A percentile compares a stretch with the other conserved stretches of the same genome.
These are phyloP conservation scores for Danionella dracula DNA, from an alignment of 2,797 vertebrate genomes.

Conservation along the genomic window DNA sequence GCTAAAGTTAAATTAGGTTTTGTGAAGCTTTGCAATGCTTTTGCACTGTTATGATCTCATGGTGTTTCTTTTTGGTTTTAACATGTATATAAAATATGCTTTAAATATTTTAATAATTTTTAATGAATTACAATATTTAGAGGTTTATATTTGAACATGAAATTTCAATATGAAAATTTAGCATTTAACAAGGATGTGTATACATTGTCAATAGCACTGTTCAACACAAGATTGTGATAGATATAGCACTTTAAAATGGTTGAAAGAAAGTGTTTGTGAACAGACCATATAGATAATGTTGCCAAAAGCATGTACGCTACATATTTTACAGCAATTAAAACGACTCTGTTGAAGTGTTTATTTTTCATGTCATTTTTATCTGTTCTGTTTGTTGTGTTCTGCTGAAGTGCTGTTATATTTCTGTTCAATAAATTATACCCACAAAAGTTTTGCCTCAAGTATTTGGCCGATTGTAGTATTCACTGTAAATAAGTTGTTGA, in stretches of 20 bases:
- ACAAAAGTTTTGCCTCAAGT: not conserved
- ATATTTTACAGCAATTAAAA: not conserved
- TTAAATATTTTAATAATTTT: conserved; percentile 2
- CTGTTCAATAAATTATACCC: conserved; percentile 20
- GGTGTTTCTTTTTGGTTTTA: not conserved
- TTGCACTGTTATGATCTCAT: too few relatives aligned
- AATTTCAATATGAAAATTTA: conserved; percentile 24
- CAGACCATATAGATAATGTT: conserved; percentile 1
- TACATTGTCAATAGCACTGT: not conserved
- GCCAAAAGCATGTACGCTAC: conserved; percentile 16
- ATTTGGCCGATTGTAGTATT: not conserved
- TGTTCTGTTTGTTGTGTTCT: conserved; percentile 16
- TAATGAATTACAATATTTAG: conserved; percentile 8
- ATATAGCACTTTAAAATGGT: conserved; percentile 12
- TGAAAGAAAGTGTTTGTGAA: not conserved
- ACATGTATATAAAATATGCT: conserved; percentile 20
- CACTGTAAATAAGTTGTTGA: too few relatives aligned
- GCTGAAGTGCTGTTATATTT: conserved; percentile 25
- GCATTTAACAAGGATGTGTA: not conserved
- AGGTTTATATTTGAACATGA: conserved; percentile 20
- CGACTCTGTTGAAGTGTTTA: not conserved
- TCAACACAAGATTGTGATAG: conserved; percentile 9
- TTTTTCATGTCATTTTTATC: conserved; percentile 13
- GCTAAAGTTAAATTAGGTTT: too few relatives aligned
- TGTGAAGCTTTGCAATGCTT: too few relatives aligned